Percentiles rank a stretch among this genome's conserved stretches.
Evolutionary conservation across 2,113 vertebrate species (phyloP).

Genomic region (Mustela nigripes): DNA sequence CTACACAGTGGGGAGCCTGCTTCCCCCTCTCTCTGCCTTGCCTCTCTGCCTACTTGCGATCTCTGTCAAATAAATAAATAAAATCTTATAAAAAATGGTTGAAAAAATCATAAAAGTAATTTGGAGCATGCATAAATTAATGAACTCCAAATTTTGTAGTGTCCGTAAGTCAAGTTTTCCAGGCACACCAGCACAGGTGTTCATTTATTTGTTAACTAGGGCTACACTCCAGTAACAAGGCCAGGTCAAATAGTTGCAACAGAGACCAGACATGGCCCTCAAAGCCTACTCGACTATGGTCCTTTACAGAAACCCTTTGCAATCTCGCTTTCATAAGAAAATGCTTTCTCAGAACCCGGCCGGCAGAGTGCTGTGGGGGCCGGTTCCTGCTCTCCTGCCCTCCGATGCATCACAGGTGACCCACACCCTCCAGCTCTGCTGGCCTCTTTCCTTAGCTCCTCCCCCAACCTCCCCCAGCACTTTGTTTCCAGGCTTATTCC

Average conservation of each 20-base stretch:
- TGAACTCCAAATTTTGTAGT: neutral
- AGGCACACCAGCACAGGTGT: neutral
- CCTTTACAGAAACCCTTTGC: neutral
- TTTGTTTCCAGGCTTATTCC: neutral
- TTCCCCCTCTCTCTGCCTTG: too few relatives aligned
- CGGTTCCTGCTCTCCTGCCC: neutral
- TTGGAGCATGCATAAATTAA: neutral
- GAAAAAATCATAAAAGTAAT: neutral
- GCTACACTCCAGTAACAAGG: neutral
- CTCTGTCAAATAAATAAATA: too few relatives aligned
- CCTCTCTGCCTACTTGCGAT: too few relatives aligned
- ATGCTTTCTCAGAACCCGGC: neutral
- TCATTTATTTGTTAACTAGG: neutral
- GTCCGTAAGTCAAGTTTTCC: neutral
- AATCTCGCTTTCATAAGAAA: neutral
- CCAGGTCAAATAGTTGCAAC: neutral
- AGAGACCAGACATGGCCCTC: neutral
- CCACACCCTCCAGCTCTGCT: fast-evolving
- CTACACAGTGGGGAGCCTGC: too few relatives aligned
- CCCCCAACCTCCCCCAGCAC: too few relatives aligned
- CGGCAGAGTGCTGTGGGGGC: too few relatives aligned
- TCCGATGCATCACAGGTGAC: neutral
- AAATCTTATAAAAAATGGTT: neutral
- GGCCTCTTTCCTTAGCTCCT: neutral
- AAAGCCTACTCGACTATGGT: neutral